A percentile compares a stretch with the other conserved stretches of the same genome.
Evolutionary conservation across 2,888 invertebrate species (phyloP).

Genomic region (Conistra vaccinii): DNA sequence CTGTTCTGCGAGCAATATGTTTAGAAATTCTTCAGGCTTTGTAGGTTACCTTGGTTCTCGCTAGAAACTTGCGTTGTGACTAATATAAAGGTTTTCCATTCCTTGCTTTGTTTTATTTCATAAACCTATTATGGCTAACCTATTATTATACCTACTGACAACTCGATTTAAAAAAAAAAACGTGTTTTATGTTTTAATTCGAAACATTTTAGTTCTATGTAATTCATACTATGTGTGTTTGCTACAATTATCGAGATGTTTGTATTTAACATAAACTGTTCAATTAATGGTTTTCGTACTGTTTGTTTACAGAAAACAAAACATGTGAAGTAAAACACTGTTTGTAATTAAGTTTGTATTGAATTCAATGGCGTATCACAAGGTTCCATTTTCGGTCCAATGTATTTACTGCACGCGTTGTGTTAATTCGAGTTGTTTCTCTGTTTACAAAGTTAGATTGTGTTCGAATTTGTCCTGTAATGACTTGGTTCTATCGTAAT

Average conservation of each 20-base stretch:
- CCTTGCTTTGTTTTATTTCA: not conserved
- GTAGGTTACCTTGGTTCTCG: too few species aligned
- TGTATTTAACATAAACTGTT: not conserved
- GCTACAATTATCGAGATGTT: not conserved
- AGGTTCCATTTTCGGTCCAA: slow-evolving; percentile 34
- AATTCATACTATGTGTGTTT: not conserved
- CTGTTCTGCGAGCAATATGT: too few species aligned
- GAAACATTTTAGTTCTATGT: not conserved
- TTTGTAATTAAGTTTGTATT: slow-evolving; percentile 15
- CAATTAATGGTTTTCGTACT: not conserved
- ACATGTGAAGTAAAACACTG: not conserved
- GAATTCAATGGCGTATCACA: slow-evolving; percentile 5
- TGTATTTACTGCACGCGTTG: not conserved
- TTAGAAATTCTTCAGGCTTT: too few species aligned
- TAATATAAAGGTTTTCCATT: not conserved
- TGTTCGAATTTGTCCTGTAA: slow-evolving; percentile 21
- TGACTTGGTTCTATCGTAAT: not conserved
- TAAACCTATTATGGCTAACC: not conserved
- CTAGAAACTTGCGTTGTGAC: too few species aligned
- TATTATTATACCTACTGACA: too few species aligned
- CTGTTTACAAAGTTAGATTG: slow-evolving; percentile 52
- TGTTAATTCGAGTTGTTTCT: slow-evolving; percentile 37
- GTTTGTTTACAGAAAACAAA: not conserved
- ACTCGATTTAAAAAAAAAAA: not conserved
- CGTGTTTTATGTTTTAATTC: not conserved